Evolutionary conservation across 2,113 vertebrate species (phyloP), one percentile per base, ranked within the genome.

Genomic region (Mionectes macconnelli): DNA sequence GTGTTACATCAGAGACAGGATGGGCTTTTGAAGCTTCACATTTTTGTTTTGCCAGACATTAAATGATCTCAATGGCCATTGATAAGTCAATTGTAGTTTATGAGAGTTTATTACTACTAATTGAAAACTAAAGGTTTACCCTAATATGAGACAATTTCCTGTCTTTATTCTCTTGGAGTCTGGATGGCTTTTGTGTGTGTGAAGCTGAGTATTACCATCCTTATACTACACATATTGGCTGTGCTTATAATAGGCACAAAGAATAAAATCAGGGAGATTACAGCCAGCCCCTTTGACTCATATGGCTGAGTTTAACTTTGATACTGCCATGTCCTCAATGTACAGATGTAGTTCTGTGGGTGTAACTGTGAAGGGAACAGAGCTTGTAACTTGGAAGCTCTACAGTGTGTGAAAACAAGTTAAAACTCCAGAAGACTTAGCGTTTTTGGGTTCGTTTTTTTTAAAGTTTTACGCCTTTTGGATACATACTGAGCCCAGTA

Each of bases 371-470:
- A 64, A 83, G 59, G 42, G 42, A 97, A 76, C 68, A 90, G 63
- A 88, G 52, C 62, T 83, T 76, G 39, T 50, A 74, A 84, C 83
- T 94, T 96, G 94, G 79, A 90, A 94, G 76, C 52, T 75, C 42
- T 37, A 56, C 42, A 67, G 52, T 13, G 55, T 90, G 79, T 84
- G 85, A 96, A 96, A 97, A 80, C 50, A 80, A 94, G 45, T 85
- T 67, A 35, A 70, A 88, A 50, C 67, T 89, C 52, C 56, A 69
- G 63, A 70, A 80, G 50, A 69, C 42, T 89, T 86, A 77, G 1
- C 2, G 22, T 68, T 88, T 50, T 50, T 24, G 24, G 13, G 25
- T 50, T 49, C n/a, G n/a, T 49, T 49, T 50, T 64, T 84, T 96
- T 77, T 44, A 67, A 86, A 90, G 49, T 49, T 90, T 90, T 86